These are phyloP conservation scores for Crocuta crocuta DNA, from an alignment of 2,113 vertebrate species.

Conservation along the genomic window DNA sequence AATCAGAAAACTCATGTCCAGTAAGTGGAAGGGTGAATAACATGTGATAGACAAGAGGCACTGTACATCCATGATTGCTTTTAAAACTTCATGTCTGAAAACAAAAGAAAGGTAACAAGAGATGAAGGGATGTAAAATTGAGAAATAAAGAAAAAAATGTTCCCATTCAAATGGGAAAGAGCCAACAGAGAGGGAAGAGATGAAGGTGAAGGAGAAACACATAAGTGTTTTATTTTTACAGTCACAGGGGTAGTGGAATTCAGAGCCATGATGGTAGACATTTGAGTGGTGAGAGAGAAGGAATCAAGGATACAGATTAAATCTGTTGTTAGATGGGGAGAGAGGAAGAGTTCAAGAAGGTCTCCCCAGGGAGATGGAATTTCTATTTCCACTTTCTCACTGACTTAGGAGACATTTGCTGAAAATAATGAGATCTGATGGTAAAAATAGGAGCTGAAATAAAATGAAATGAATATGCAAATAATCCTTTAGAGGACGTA, in stretches of 20 bases:
- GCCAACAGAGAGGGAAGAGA: background rate
- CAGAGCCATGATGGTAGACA: background rate
- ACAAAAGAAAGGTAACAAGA: background rate
- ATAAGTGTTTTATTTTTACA: background rate
- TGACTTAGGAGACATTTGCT: background rate
- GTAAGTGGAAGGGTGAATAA: background rate
- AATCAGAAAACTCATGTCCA: background rate
- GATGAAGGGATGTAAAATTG: background rate
- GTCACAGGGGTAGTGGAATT: background rate
- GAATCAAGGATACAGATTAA: background rate
- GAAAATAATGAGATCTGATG: background rate
- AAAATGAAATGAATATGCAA: background rate
- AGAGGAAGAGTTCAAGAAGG: background rate
- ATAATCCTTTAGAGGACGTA: background rate
- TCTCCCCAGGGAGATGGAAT: background rate
- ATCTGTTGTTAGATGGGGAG: background rate
- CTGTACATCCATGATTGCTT: background rate
- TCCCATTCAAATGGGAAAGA: background rate
- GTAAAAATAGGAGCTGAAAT: background rate
- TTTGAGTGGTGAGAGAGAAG: background rate
- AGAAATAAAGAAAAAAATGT: background rate
- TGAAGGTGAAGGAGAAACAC: background rate
- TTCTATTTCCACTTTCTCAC: background rate
- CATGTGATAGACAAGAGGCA: background rate
- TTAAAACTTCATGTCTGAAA: background rate